Percentiles rank a stretch among this genome's conserved stretches.
phyloP scores from a whole-genome alignment of 53 echinoderm and acorn worm genomes.

The Arbacia lixula region DNA sequence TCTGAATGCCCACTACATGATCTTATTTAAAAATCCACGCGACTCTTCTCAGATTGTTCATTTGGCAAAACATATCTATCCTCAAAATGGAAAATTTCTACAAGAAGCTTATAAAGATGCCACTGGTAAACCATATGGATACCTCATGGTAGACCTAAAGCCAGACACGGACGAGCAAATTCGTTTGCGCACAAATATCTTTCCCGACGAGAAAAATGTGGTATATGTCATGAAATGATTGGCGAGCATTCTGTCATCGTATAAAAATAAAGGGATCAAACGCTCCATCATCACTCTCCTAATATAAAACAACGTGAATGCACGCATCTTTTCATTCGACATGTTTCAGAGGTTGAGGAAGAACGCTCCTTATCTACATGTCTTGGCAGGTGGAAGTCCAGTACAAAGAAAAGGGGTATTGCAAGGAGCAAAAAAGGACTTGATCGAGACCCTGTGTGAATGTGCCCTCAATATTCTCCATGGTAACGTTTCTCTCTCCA shows the following conservation, averaged over 20 bases:
- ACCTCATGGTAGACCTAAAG: constrained; percentile 82
- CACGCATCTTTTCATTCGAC: neutral
- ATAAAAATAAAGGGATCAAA: neutral
- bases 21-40: constrained; percentile 77
- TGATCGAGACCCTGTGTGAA: constrained; percentile 65
- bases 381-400: constrained; percentile 63
- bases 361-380: constrained; percentile 66
- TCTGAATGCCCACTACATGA: constrained; percentile 75
- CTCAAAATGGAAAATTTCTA: constrained; percentile 67
- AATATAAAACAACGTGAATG: neutral
- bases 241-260: too few relatives aligned
- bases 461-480: constrained; percentile 63
- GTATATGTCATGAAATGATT: constrained; percentile 54
- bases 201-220: constrained; percentile 57
- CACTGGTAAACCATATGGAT: constrained; percentile 58
- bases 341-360: constrained; percentile 27
- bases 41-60: constrained; percentile 80
- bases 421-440: constrained; percentile 62
- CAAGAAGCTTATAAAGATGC: constrained; percentile 74
- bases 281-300: neutral
- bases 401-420: constrained; percentile 69
- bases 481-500: constrained; percentile 59
- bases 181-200: constrained; percentile 68
- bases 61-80: constrained; percentile 82
- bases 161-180: constrained; percentile 62